phyloP scores from a whole-genome alignment of 2,113 vertebrate species.

The Cyanistes caeruleus region DNA sequence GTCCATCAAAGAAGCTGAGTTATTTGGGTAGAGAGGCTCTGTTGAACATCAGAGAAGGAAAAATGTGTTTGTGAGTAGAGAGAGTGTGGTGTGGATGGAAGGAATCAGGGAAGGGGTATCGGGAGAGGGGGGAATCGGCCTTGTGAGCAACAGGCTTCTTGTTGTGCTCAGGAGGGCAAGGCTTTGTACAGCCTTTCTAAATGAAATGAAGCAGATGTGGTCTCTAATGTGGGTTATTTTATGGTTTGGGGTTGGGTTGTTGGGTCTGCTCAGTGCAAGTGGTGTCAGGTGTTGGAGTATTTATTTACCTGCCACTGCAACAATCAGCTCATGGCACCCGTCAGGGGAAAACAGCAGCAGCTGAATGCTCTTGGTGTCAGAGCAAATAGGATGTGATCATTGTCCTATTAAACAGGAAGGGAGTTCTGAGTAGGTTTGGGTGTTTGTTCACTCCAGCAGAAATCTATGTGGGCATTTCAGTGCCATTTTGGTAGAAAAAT shows the following conservation, averaged over 20 bases:
- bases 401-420: background rate
- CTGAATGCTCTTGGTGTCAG: background rate
- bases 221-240: background rate
- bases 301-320: background rate
- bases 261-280: background rate
- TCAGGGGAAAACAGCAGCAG: background rate
- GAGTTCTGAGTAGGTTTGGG: background rate
- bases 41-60: background rate
- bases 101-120: background rate
- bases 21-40: background rate
- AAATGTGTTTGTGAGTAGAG: background rate
- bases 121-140: background rate
- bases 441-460: background rate
- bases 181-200: background rate
- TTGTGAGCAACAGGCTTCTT: background rate
- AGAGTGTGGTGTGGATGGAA: background rate
- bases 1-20: background rate
- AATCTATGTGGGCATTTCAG: background rate
- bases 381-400: background rate
- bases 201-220: background rate
- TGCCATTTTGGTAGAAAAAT: background rate
- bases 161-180: background rate
- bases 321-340: background rate
- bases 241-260: background rate
- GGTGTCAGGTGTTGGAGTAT: background rate